Base-by-base conservation (phyloP, 2,797 vertebrate species). In the Chelon auratus region DNA sequence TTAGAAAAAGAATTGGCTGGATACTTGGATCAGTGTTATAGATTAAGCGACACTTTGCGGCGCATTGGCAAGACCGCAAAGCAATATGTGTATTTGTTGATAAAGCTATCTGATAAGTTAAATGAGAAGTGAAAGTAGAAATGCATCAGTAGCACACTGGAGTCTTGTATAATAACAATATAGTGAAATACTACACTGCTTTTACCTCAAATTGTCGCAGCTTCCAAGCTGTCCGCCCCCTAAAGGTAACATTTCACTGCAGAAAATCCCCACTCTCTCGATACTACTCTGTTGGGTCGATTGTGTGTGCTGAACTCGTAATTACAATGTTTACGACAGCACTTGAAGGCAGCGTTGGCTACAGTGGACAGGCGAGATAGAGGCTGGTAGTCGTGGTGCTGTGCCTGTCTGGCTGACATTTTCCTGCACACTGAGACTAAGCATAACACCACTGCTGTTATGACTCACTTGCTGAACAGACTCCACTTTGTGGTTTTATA, bases 401-500 rank as follows among this genome's bases (percentile, higher is more conserved):
- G 56, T 86, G 88, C 83, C 83, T 88, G 85, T 89, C 88, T 92
- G 89, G 84, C 87, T 92, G 89, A 89, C 86, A 90, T 92, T 91
- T 93, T 89, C 86, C 87, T 91, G 88, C 86, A 87, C 84, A 85
- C 82, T 81, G 89, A 93, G 86, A 91, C 90, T 85, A 89, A 92
- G 92, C 92, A 93, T 83, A 93, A 93, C 91, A 93, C 89, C 81
- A 83, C 74, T 86, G 88, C 87, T 93, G 81, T 89, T 91, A 90
- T 92, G 93, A 94, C 88, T 93, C 93, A 92, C 79, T 82, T 77
- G 18, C 84, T 89, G 88, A 93, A 93, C 93, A 93, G 91, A 89
- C 91, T 90, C 85, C 89, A 89, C 91, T 93, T 89, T 93, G 91
- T 93, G 91, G 91, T 90, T 92, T 93, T 91, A 92, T 91, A 84